Evolutionary conservation across 2,797 vertebrate genomes (phyloP), one percentile per base, ranked within the genome.

Genomic region (Scarus forsteni): DNA sequence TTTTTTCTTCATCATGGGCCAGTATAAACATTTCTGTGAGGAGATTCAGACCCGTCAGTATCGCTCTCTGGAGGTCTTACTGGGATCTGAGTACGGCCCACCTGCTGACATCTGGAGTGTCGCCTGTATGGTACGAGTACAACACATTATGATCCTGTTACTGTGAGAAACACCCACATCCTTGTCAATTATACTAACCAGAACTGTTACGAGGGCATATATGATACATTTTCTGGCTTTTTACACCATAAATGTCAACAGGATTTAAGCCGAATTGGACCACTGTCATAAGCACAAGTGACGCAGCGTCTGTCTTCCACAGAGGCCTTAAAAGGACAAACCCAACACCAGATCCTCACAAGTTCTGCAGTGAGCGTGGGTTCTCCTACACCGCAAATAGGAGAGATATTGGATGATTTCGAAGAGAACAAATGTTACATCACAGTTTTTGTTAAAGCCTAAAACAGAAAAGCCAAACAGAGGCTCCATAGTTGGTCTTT

Each of bases 31-130:
- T 62, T 96, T 96, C 88, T 94, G 94, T 57, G 95, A 95, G 70
- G 92, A 96, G 86, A 97, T 97, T 84, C 96, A 97, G 90, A 97
- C 96, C 2, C 94, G 94, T 73, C 95, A 96, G 18, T 97, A 97
- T 73, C 92, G 96, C 12, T 95, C 96, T 9, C 90, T 96, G 18
- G 96, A 97, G 85, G 95, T 96, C 70, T 94, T 97, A 34, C 90
- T 97, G n/a, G 96, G 96, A 38, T 92, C 94, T 64, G 94, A 95
- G 53, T 97, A 96, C 0, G 80, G 95, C 42, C 94, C 95, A 7
- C 92, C 96, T 14, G 96, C 90, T 0, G 96, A 97, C 82, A 95
- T 97, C 87, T 97, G 96, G 96, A 97, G 96, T 48, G 89, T 89
- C 0, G 96, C 95, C 34, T 97, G 96, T 79, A 90, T 97, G 96